Percentiles rank a stretch among this genome's conserved stretches.
Conservation (phyloP, 2,113 vertebrate species). For the Bungarus multicinctus region DNA sequence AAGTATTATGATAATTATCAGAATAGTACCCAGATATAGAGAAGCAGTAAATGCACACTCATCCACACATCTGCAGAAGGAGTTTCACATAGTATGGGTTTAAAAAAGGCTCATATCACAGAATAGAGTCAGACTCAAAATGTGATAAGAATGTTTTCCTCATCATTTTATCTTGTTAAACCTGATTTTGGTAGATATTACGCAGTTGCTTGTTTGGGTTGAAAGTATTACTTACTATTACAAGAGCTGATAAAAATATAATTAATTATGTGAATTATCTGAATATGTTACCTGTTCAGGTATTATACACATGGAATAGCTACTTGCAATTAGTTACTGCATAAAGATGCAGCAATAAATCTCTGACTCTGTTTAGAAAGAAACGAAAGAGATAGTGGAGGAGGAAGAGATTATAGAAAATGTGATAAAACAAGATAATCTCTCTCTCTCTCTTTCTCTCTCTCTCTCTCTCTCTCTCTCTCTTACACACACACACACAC, state of each 20-base stretch:
- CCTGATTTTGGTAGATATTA: neutral
- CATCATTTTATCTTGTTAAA: neutral
- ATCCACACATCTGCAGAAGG: neutral
- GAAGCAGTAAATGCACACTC: neutral
- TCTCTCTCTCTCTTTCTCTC: neutral
- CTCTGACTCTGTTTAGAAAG: neutral
- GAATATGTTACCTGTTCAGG: neutral
- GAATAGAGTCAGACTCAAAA: neutral
- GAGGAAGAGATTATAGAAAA: neutral
- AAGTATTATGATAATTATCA: neutral
- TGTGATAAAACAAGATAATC: neutral
- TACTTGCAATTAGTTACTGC: neutral
- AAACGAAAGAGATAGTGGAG: neutral
- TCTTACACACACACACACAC: neutral
- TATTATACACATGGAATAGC: neutral
- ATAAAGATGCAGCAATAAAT: neutral
- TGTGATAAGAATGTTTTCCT: neutral
- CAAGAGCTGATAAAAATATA: neutral
- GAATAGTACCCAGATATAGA: neutral
- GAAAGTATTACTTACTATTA: neutral
- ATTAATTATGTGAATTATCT: neutral
- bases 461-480: neutral
- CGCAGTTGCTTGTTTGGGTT: neutral
- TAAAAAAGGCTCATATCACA: neutral
- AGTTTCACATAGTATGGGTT: neutral